These are phyloP conservation scores for Gnathonemus echidnorhynchus DNA, from an alignment of 2,113 vertebrate genomes.

Conservation along the genomic window DNA sequence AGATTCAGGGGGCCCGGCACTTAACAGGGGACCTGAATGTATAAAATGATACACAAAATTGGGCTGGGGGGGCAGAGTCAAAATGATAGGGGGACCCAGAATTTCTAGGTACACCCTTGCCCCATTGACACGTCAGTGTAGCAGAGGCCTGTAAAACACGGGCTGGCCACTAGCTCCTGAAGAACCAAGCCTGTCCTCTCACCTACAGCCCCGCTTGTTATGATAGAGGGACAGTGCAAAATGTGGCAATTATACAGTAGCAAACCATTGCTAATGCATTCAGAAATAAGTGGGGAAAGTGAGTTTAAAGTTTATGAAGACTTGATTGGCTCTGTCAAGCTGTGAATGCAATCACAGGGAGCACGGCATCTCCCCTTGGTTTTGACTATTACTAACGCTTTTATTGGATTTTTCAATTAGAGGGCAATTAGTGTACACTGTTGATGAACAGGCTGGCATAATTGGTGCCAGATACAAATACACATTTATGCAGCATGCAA, in stretches of 20 bases:
- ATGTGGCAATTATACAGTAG: background rate
- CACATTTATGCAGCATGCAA: conserved; percentile 29
- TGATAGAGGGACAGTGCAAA: background rate
- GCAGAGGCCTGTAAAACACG: background rate
- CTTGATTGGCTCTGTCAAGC: conserved; percentile 13
- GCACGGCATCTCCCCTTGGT: conserved; percentile 10
- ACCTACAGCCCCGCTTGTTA: background rate
- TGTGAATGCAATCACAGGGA: conserved; percentile 17
- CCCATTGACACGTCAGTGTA: background rate
- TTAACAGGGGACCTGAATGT: background rate
- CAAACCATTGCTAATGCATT: background rate
- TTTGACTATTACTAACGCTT: conserved; percentile 15
- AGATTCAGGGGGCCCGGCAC: background rate
- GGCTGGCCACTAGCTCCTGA: background rate
- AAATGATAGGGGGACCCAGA: background rate
- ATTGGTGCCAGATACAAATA: conserved; percentile 27
- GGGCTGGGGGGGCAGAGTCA: background rate
- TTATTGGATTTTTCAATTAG: conserved; percentile 29
- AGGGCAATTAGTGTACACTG: conserved; percentile 14
- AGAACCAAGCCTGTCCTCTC: background rate
- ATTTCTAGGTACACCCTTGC: background rate
- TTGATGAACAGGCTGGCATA: conserved; percentile 16
- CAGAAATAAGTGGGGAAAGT: conserved; percentile 11
- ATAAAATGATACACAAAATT: background rate
- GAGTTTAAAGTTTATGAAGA: conserved; percentile 24